phyloP scores from a whole-genome alignment of 2,797 vertebrate genomes.

The Cryptoblepharus egeriae region DNA sequence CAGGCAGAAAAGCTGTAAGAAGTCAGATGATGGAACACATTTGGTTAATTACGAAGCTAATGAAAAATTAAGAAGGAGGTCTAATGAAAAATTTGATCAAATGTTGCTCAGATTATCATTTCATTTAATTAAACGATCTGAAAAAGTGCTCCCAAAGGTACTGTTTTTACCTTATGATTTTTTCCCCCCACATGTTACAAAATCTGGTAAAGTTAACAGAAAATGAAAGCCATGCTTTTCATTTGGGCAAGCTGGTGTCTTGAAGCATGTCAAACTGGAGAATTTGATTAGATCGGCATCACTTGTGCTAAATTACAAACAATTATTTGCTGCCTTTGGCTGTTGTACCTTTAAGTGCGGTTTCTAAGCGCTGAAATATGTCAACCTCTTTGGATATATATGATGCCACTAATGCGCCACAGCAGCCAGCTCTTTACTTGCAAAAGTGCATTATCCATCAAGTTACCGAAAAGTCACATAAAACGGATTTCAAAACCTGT shows the following conservation, averaged over 20 bases:
- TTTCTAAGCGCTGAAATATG: conserved; percentile 63
- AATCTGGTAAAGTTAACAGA: conserved; percentile 57
- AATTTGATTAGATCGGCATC: conserved; percentile 72
- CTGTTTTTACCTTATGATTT: conserved; percentile 69
- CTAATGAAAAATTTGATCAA: conserved; percentile 78
- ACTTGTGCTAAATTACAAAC: conserved; percentile 73
- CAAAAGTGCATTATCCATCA: conserved; percentile 58
- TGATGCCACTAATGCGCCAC: conserved; percentile 69
- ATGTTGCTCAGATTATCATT: conserved; percentile 74
- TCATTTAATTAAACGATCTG: conserved; percentile 73
- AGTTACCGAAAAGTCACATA: conserved; percentile 54
- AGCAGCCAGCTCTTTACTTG: conserved; percentile 53
- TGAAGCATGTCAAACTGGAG: conserved; percentile 62
- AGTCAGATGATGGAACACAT: conserved; percentile 71
- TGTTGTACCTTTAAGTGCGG: conserved; percentile 72
- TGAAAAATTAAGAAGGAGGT: conserved; percentile 75
- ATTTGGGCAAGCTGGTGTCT: conserved; percentile 61
- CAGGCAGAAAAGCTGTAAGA: conserved; percentile 68
- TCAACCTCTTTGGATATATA: conserved; percentile 52
- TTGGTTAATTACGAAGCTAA: conserved; percentile 76
- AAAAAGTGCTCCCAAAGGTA: conserved; percentile 59
- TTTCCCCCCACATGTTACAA: conserved; percentile 49
- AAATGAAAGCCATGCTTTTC: conserved; percentile 61
- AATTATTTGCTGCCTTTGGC: conserved; percentile 75
- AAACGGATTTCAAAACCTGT: conserved; percentile 51